These are phyloP conservation scores for Aegotheles bennettii DNA, from an alignment of 2,113 vertebrate genomes.

Conservation along the genomic window DNA sequence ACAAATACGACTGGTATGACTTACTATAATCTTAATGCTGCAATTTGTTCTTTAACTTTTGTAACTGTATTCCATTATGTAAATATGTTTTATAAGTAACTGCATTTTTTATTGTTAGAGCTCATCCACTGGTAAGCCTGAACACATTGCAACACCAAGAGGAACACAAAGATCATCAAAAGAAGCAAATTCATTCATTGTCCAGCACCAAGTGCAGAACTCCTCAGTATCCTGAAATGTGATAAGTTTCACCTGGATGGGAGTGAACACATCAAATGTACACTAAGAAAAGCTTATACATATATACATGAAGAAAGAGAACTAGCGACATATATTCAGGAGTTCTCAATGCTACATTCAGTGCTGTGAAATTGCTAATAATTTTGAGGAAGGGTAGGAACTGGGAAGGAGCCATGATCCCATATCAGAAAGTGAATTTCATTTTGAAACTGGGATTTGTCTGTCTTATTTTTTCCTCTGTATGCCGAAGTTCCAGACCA, in stretches of 20 bases:
- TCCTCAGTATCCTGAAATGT: background rate
- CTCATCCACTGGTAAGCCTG: background rate
- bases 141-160: background rate
- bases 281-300: background rate
- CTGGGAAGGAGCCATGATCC: background rate
- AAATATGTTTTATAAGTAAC: background rate
- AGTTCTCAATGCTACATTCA: background rate
- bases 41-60: constrained; percentile 2
- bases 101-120: background rate
- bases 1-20: background rate
- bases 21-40: background rate
- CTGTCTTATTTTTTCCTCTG: background rate
- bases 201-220: background rate
- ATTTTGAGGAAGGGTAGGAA: background rate
- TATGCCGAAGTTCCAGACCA: background rate
- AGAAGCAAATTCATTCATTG: background rate
- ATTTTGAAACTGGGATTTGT: background rate
- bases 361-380: background rate
- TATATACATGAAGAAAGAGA: background rate
- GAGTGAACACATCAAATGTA: background rate
- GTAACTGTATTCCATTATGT: background rate
- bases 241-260: background rate
- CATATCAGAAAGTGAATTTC: background rate
- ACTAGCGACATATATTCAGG: background rate
- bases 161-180: background rate